These are phyloP conservation scores for Limosa lapponica DNA, from an alignment of 2,797 vertebrate genomes.

Conservation along the genomic window DNA sequence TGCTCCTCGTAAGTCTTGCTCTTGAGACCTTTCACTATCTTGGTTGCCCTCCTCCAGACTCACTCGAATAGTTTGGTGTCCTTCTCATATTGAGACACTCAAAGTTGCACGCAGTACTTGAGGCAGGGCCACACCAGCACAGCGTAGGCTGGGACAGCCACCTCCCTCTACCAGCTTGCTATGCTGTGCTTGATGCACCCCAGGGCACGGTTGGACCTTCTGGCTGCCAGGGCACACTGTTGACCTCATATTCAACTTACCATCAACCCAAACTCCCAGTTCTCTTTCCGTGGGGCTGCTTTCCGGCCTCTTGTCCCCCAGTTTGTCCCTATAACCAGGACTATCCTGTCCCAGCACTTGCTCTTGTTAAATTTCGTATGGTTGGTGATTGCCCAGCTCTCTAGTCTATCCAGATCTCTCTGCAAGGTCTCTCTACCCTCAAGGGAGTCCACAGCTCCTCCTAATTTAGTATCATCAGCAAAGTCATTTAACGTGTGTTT, in stretches of 20 bases:
- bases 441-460: background rate
- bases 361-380: too few species aligned
- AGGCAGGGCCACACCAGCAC: fast-evolving
- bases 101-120: fast-evolving
- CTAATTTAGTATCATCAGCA: background rate
- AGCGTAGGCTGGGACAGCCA: too few species aligned
- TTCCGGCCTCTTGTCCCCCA: background rate
- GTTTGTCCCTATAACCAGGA: background rate
- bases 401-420: background rate
- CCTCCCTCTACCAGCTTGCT: background rate
- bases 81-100: background rate
- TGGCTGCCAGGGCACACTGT: background rate
- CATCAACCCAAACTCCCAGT: background rate
- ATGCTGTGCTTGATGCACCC: background rate
- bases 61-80: background rate
- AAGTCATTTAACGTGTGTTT: background rate
- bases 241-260: background rate
- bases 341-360: too few species aligned
- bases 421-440: background rate
- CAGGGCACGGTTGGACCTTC: background rate
- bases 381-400: background rate
- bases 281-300: background rate
- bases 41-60: background rate
- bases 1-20: background rate
- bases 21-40: background rate